A percentile compares a stretch with the other conserved stretches of the same genome.
phyloP scores from a whole-genome alignment of 2,113 vertebrate genomes.

The Odontesthes bonariensis region DNA sequence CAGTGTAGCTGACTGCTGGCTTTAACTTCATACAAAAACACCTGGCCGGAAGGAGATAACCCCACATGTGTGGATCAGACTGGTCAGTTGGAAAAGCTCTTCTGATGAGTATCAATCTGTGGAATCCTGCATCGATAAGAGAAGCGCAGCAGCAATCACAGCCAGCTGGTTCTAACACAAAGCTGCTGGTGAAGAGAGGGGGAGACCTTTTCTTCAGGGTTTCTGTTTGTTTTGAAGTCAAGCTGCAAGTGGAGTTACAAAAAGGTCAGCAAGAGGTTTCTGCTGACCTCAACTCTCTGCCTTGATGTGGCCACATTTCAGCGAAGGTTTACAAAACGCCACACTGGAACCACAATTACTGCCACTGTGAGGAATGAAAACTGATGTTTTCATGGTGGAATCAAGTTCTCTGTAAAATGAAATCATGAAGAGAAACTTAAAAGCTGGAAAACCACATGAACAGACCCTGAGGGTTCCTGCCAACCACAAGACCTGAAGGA shows the following conservation, averaged over 20 bases:
- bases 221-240: constrained; percentile 16
- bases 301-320: too few relatives aligned
- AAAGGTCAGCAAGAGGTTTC: neutral
- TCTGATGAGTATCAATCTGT: neutral
- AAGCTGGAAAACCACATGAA: too few relatives aligned
- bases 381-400: too few relatives aligned
- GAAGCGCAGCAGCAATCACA: constrained; percentile 20
- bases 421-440: too few relatives aligned
- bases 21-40: neutral
- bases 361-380: too few relatives aligned
- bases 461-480: too few relatives aligned
- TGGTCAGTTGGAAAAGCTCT: neutral
- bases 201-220: constrained; percentile 6
- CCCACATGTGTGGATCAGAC: neutral
- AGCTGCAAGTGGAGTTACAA: neutral
- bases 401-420: too few relatives aligned
- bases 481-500: too few relatives aligned
- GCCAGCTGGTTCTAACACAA: constrained; percentile 45
- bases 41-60: neutral
- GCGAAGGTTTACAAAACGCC: too few relatives aligned
- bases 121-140: constrained; percentile 38
- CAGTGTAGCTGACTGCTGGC: neutral
- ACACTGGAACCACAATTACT: too few relatives aligned
- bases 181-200: neutral
- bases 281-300: too few relatives aligned